Percentiles rank a stretch among this genome's conserved stretches.
These are phyloP conservation scores for Spea hammondii DNA, from an alignment of 2,797 vertebrate genomes.

Conservation along the genomic window DNA sequence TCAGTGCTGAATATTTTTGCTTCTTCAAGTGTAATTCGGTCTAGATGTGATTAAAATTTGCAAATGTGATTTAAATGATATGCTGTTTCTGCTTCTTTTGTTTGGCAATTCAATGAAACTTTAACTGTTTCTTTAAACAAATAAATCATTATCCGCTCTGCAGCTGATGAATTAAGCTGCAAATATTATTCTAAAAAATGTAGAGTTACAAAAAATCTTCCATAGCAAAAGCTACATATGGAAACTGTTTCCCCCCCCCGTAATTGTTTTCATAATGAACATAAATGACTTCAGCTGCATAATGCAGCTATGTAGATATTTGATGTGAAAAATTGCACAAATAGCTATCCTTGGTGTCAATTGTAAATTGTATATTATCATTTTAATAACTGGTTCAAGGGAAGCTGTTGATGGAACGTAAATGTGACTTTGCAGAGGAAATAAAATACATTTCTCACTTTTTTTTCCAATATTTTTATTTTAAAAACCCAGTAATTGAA, in stretches of 20 bases:
- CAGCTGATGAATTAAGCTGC: not conserved
- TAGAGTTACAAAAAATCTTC: not conserved
- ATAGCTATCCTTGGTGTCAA: not conserved
- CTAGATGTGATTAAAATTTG: not conserved
- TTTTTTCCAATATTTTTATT: no score
- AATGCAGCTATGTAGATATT: not conserved
- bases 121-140: constrained; percentile 19
- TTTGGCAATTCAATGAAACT: not conserved
- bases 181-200: not conserved
- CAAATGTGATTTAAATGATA: not conserved
- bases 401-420: no score
- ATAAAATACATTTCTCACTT: no score
- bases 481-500: no score
- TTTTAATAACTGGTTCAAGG: not conserved
- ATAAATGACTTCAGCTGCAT: constrained; percentile 17
- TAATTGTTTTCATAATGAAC: constrained; percentile 24
- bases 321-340: not conserved
- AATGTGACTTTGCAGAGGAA: no score
- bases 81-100: no score
- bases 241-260: not conserved
- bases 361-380: not conserved
- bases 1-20: no score
- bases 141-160: constrained; percentile 4
- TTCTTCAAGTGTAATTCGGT: no score
- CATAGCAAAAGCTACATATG: constrained; percentile 8